A percentile compares a stretch with the other conserved stretches of the same genome.
These are phyloP conservation scores for Formica aserva DNA, from an alignment of 2,888 invertebrate genomes.

Conservation along the genomic window DNA sequence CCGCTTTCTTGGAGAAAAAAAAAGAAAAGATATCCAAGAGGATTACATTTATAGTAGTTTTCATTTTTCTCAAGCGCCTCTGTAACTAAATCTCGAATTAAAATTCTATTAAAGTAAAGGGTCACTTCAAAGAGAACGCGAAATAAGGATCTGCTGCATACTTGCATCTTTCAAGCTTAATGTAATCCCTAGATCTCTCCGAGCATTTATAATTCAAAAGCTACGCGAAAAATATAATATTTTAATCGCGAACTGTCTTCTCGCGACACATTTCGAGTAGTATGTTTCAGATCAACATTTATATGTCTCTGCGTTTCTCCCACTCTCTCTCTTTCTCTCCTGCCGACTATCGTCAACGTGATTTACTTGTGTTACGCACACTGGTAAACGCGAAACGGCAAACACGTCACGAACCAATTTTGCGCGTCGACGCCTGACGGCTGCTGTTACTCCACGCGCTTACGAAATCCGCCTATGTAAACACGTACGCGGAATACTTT, in stretches of 20 bases:
- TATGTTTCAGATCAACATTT: constrained; percentile 51
- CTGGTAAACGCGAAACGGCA: constrained; percentile 61
- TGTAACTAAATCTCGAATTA: background rate
- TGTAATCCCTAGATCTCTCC: constrained; percentile 12
- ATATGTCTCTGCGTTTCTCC: constrained; percentile 2
- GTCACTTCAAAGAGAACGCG: background rate
- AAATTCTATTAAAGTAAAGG: constrained; percentile 19
- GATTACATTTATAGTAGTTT: background rate
- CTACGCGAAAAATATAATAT: constrained; percentile 3
- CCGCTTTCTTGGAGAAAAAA: background rate
- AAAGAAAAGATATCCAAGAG: background rate
- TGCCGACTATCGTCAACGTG: constrained; percentile 42
- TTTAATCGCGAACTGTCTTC: constrained; percentile 39
- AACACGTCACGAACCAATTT: constrained; percentile 76
- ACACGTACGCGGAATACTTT: constrained; percentile 71
- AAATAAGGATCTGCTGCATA: background rate
- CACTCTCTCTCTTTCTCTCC: background rate
- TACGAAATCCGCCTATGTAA: constrained; percentile 74
- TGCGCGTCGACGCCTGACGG: constrained; percentile 67
- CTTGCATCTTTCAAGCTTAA: background rate
- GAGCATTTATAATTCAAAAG: background rate
- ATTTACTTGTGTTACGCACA: constrained; percentile 55
- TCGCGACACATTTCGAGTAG: constrained; percentile 2
- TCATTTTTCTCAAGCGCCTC: constrained; percentile 11
- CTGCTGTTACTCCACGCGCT: constrained; percentile 72